Base-by-base conservation (phyloP, 1,140 invertebrate species). In the Pantala flavescens region DNA sequence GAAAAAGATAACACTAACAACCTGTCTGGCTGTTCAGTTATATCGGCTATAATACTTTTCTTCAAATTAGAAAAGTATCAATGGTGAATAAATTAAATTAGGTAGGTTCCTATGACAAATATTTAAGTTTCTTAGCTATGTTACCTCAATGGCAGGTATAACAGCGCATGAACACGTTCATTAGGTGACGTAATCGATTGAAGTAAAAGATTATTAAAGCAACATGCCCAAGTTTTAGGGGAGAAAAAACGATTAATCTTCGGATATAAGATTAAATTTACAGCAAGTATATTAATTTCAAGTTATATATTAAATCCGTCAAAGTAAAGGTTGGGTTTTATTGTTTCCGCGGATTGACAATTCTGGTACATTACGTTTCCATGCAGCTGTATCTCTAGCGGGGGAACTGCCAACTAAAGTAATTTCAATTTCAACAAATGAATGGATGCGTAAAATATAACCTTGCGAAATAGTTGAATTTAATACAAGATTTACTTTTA, bases 141-240 rank as follows among this genome's bases (percentile, higher is more conserved):
- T 63, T 63, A 63, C 49, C 49, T 63, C 49, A 63, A 63, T 63
- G 49, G 49, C 49, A 63, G 49, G 49, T 63, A 63, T 63, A 63
- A 21, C 49, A 63, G 49, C 49, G 49, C 49, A 63, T 63, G 49
- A 63, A 63, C 49, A 63, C 49, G 49, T 63, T 63, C 49, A 63
- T 63, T 63, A 63, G 49, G 49, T 63, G 49, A 63, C 49, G 49
- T 63, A 63, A 63, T 63, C 49, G 49, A 63, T 63, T 63, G 49
- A 63, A 63, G 14, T 7, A 63, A 63, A 63, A 19, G 49, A 19
- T 63, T 19, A 63, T 63, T 14, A 7, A 14, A 12, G 14, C 49
- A 63, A 63, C 3, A 19, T 5, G 28, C 28, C 28, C 2, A 36
- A 36, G 28, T 36, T 36, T 36, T 36, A 36, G 28, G 28, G 9